Evolutionary conservation across 2,797 vertebrate species (phyloP), one percentile per base, ranked within the genome.

Genomic region (Hoplostethus mediterraneus): DNA sequence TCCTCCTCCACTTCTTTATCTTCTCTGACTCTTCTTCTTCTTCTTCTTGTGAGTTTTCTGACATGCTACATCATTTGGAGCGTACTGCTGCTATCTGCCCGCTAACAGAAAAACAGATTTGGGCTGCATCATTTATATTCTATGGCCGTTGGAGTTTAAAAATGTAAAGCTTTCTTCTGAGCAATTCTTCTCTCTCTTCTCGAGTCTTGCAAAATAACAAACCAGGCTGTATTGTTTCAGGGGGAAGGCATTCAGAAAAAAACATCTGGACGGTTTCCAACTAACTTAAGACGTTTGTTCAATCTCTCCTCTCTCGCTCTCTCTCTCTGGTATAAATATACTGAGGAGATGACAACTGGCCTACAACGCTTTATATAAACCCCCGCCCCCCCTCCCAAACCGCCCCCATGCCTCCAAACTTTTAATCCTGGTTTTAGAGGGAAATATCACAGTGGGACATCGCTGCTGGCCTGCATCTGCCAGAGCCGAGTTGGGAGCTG

Each of bases 371-470:
- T 4, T 45, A 58, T 44, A 76, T 73, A 67, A 83, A 78, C 79
- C 67, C 63, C 69, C 72, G 21, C 21, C 1, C 53, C 74, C 66
- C 65, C 67, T 70, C 53, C 75, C 49, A 79, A 74, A 86, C 75
- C 21, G 47, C 83, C 77, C 75, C 16, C 21, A 40, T 65, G 65
- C 76, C 76, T 63, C 75, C 71, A 86, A 91, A 91, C 82, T 87
- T 90, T 90, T 91, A 90, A 92, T 91, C 90, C 89, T 17, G 79
- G 89, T 73, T 92, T 91, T 89, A 73, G 84, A 77, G 70, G 73
- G 70, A 81, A 84, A 80, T 90, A 91, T 91, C 87, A 63, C 89
- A 80, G 84, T 77, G 73, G 81, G 80, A 87, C 83, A 83, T 88
- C 89, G 75, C 82, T 88, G 85, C 82, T 85, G 87, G 84, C 86